phyloP scores from a whole-genome alignment of 2,888 invertebrate species.

The Chrysotoxum bicinctum region DNA sequence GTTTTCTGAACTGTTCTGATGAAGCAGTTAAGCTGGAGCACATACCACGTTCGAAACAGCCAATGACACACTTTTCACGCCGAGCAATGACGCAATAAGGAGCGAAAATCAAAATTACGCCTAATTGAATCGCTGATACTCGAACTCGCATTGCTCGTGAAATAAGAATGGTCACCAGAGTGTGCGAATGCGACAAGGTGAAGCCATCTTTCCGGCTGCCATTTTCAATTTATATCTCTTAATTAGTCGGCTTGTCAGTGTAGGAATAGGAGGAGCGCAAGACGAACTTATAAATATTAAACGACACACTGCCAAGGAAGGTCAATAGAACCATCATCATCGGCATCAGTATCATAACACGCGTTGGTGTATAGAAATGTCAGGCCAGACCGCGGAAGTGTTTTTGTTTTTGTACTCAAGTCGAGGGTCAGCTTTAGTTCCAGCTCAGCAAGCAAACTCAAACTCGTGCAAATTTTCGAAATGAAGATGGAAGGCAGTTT shows the following conservation, averaged over 20 bases:
- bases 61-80: conserved; percentile 52
- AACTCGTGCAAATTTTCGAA: conserved; percentile 1
- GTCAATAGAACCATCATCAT: conserved; percentile 38
- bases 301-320: conserved; percentile 25
- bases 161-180: neutral
- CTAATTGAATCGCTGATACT: conserved; percentile 18
- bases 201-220: conserved; percentile 43
- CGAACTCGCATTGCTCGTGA: neutral
- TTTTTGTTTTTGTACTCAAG: conserved; percentile 4
- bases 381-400: conserved; percentile 41
- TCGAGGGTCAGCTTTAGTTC: conserved; percentile 4
- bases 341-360: neutral
- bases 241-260: conserved; percentile 11
- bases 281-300: neutral
- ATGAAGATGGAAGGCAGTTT: conserved; percentile 4
- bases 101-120: conserved; percentile 32
- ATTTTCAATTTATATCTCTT: conserved; percentile 36
- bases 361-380: neutral
- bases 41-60: neutral
- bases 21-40: neutral
- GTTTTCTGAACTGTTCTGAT: conserved; percentile 46
- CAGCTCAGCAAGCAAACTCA: neutral
- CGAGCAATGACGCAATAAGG: conserved; percentile 26
- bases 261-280: neutral
- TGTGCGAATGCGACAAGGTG: conserved; percentile 9